phyloP scores from a whole-genome alignment of 2,888 invertebrate genomes.

The Pycnomerus fuliginosus region DNA sequence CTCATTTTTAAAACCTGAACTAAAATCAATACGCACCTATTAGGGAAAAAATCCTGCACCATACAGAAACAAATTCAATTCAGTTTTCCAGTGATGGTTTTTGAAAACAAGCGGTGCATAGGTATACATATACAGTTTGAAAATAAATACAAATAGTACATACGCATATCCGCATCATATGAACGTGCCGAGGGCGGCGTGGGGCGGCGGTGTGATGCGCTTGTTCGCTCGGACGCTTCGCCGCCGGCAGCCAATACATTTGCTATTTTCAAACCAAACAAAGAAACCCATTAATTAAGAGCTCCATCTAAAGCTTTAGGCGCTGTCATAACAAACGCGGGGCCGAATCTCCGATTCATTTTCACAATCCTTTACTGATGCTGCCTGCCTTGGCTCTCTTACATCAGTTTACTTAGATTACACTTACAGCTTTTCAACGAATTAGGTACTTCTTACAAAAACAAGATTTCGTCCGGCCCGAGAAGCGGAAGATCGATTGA shows the following conservation, averaged over 20 bases:
- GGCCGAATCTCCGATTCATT: slow-evolving; percentile 32
- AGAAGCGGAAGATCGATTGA: background rate
- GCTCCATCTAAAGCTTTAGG: slow-evolving; percentile 51
- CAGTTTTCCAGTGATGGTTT: too few relatives aligned
- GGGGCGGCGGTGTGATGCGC: slow-evolving; percentile 40
- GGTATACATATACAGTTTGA: too few relatives aligned
- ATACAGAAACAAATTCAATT: too few relatives aligned
- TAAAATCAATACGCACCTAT: too few relatives aligned
- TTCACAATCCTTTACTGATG: slow-evolving; percentile 29
- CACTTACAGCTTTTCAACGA: slow-evolving; percentile 13
- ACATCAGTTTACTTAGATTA: slow-evolving; percentile 16
- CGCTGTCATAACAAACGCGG: slow-evolving; percentile 47
- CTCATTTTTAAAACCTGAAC: too few relatives aligned
- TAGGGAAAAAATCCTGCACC: too few relatives aligned
- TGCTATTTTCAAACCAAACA: slow-evolving; percentile 53
- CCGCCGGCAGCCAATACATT: slow-evolving; percentile 44
- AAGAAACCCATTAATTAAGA: slow-evolving; percentile 54
- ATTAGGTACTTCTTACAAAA: slow-evolving; percentile 8
- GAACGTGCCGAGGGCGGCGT: slow-evolving; percentile 30
- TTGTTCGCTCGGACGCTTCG: slow-evolving; percentile 47
- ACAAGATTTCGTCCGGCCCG: slow-evolving; percentile 6
- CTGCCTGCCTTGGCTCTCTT: too few relatives aligned
- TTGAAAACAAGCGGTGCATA: too few relatives aligned
- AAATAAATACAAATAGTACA: too few relatives aligned
- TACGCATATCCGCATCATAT: too few relatives aligned